These are phyloP conservation scores for Andricus grossulariae DNA, from an alignment of 1,140 invertebrate genomes.

Conservation along the genomic window DNA sequence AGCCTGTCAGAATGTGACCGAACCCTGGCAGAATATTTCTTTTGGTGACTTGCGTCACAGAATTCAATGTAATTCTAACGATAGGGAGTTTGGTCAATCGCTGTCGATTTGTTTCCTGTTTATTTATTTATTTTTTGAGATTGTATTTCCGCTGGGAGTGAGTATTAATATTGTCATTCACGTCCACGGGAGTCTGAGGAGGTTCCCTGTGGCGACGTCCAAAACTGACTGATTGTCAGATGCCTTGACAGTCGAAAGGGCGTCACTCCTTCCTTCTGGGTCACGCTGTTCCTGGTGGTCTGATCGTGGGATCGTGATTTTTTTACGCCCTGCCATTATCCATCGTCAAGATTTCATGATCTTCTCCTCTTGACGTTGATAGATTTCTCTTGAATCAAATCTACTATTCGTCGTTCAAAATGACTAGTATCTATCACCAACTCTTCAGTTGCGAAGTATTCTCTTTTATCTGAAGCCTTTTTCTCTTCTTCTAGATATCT, in stretches of 20 bases:
- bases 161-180: constrained; percentile 48
- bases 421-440: too few relatives aligned
- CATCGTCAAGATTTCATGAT: constrained; percentile 31
- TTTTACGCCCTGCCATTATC: constrained; percentile 33
- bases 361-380: constrained; percentile 7
- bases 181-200: constrained; percentile 50
- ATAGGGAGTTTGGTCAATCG: constrained; percentile 2
- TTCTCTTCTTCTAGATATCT: too few relatives aligned
- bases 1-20: too few relatives aligned
- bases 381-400: neutral
- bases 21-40: too few relatives aligned
- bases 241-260: constrained; percentile 56
- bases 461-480: too few relatives aligned
- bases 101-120: neutral
- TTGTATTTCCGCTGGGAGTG: neutral
- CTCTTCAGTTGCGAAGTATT: too few relatives aligned
- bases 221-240: constrained; percentile 62
- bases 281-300: constrained; percentile 51
- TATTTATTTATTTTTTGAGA: constrained; percentile 14
- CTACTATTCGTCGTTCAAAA: too few relatives aligned
- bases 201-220: constrained; percentile 49
- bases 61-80: neutral
- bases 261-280: constrained; percentile 54
- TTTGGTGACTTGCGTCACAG: too few relatives aligned
- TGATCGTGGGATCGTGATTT: constrained; percentile 47